Conservation (phyloP, 2,113 vertebrate genomes). For the Melanerpes formicivorus region DNA sequence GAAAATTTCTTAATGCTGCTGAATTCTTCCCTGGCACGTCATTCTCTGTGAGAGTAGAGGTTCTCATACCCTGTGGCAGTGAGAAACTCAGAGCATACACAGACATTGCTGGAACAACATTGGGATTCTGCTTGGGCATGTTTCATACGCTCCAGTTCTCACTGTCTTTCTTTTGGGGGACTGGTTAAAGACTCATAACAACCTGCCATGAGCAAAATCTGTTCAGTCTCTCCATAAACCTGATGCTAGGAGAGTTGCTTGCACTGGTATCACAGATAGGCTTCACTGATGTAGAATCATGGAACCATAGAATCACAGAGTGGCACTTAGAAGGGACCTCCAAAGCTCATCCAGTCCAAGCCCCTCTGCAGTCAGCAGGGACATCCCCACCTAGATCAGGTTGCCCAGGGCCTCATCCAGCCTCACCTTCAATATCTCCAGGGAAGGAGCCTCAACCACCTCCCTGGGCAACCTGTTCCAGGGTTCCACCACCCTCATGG, state of each 20-base stretch:
- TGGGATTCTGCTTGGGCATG: background rate
- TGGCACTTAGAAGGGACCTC: too few relatives aligned
- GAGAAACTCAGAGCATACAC: background rate
- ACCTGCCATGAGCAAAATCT: background rate
- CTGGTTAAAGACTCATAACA: background rate
- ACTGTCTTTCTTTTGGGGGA: background rate
- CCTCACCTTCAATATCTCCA: too few relatives aligned
- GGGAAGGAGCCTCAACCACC: too few relatives aligned
- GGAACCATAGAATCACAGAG: too few relatives aligned
- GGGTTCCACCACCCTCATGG: too few relatives aligned
- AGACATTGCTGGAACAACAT: background rate
- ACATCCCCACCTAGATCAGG: too few relatives aligned
- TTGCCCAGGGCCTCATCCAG: too few relatives aligned
- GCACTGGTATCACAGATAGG: rapidly evolving
- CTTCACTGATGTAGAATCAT: background rate
- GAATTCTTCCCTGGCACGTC: background rate
- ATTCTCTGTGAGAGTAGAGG: background rate
- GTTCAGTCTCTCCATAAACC: background rate
- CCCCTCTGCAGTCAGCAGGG: too few relatives aligned
- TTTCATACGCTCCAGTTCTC: background rate
- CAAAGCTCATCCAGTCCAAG: too few relatives aligned
- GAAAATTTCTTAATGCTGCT: background rate
- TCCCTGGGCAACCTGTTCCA: too few relatives aligned
- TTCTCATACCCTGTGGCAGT: rapidly evolving
- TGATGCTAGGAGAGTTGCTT: background rate